Percentiles rank a stretch among this genome's conserved stretches.
phyloP scores from a whole-genome alignment of 2,797 vertebrate genomes.

The Champsocephalus gunnari region DNA sequence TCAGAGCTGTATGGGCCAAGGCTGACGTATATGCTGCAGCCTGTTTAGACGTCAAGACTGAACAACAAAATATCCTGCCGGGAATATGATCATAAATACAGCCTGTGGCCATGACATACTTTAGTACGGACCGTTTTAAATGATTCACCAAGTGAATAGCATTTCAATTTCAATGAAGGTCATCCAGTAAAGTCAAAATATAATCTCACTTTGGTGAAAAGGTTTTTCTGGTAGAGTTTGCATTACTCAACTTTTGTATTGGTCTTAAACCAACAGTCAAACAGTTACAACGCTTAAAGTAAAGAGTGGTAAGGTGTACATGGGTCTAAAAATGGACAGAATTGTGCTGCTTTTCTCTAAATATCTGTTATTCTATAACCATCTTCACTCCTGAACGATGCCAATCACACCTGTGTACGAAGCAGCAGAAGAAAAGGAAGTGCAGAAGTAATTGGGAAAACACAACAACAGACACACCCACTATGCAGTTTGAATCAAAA shows the following conservation, averaged over 20 bases:
- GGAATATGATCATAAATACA: constrained; percentile 36
- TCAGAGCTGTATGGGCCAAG: constrained; percentile 39
- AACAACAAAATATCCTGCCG: constrained; percentile 48
- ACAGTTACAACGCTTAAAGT: neutral
- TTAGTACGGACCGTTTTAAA: constrained; percentile 11
- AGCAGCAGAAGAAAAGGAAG: neutral
- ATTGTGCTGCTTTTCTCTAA: neutral
- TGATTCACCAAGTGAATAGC: neutral
- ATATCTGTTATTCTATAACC: neutral
- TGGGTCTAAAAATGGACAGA: neutral
- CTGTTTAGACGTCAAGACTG: constrained; percentile 44
- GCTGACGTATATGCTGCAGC: constrained; percentile 35
- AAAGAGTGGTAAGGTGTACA: neutral
- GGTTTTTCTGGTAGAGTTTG: neutral
- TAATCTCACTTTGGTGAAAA: neutral
- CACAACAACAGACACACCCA: neutral
- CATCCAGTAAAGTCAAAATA: constrained; percentile 19
- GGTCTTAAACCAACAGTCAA: neutral
- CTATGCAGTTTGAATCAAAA: neutral
- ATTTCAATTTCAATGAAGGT: constrained; percentile 10
- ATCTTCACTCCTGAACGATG: constrained; percentile 3
- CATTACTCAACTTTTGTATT: neutral
- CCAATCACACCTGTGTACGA: neutral
- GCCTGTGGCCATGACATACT: constrained; percentile 8
- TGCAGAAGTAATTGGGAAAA: constrained; percentile 1